Evolutionary conservation across 2,888 invertebrate species (phyloP), one percentile per base, ranked within the genome.

Genomic region (Diaphora mendica): DNA sequence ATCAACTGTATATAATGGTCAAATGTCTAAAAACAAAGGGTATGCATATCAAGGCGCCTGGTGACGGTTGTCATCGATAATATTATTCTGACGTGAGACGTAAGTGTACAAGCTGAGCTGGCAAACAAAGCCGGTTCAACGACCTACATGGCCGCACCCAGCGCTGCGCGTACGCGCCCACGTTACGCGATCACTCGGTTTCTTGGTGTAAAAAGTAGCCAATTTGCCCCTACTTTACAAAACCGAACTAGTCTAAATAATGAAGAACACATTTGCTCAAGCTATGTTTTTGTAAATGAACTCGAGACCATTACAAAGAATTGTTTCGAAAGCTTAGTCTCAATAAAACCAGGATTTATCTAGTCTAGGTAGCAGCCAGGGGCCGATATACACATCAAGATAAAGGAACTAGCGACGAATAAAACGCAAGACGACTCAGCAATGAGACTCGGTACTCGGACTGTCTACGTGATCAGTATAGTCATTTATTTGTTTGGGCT

Each of bases 121-220:
- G 95, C 95, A 95, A 95, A 95, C 95, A 95, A 95, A 94, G 95
- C 91, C 90, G 93, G 95, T 91, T 95, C 94, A 93, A 91, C 90
- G 95, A 94, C 95, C 95, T 86, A 86, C 89, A 89, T 88, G 90
- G 93, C 92, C 93, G 93, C 93, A 90, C 93, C 93, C 92, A 91
- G 86, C 86, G 88, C 90, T 88, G 90, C 90, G 90, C 90, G 89
- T 86, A 90, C 91, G 90, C 91, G 90, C 90, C 91, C 90, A 91
- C 91, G 90, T 91, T 91, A 92, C 91, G 91, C 89, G 91, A 89
- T 85, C 91, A 81, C 75, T 84, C 84, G 85, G 87, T 78, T 82
- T 83, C 83, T 82, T 81, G 78, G 74, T 80, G 79, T 84, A 84
- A 83, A 85, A 86, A 85, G 81, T 83, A 82, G 69, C 74, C 42